Conservation (phyloP, 2,888 invertebrate species). For the Listrodromus nycthemerus region DNA sequence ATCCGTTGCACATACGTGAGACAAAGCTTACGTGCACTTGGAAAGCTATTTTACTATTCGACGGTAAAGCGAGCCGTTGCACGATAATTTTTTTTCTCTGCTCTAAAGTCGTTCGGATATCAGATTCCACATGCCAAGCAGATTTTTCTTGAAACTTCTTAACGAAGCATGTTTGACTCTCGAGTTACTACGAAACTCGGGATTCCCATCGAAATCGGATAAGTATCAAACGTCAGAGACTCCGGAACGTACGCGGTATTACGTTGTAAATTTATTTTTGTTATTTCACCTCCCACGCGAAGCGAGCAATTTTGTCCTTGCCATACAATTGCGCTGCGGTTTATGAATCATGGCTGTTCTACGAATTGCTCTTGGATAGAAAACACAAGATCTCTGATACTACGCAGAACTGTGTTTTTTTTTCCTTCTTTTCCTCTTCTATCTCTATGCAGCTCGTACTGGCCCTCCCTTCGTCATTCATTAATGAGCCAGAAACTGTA, state of each 20-base stretch:
- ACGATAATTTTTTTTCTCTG: constrained; percentile 20
- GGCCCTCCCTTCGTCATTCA: constrained; percentile 26
- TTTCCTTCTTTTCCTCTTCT: background rate
- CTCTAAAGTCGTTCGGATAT: constrained; percentile 17
- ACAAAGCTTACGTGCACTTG: too few relatives aligned
- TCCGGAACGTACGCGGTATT: constrained; percentile 5
- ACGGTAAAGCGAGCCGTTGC: constrained; percentile 4
- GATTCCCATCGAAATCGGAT: background rate
- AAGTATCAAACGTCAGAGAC: constrained; percentile 6
- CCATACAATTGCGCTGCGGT: constrained; percentile 63
- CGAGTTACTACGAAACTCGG: constrained; percentile 15
- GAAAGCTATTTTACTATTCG: background rate
- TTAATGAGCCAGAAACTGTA: constrained; percentile 48
- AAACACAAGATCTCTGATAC: constrained; percentile 30
- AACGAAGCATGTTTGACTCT: constrained; percentile 23
- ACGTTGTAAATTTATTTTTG: constrained; percentile 38
- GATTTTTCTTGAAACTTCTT: constrained; percentile 7
- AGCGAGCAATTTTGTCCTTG: constrained; percentile 53
- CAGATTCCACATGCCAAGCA: constrained; percentile 23
- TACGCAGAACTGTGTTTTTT: constrained; percentile 29
- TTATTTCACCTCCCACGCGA: constrained; percentile 63
- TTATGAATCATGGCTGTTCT: constrained; percentile 66
- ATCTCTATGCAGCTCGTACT: constrained; percentile 4
- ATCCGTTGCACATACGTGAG: too few relatives aligned
- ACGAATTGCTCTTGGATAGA: constrained; percentile 38